phyloP scores from a whole-genome alignment of 2,113 vertebrate genomes.

The Polypterus senegalus region DNA sequence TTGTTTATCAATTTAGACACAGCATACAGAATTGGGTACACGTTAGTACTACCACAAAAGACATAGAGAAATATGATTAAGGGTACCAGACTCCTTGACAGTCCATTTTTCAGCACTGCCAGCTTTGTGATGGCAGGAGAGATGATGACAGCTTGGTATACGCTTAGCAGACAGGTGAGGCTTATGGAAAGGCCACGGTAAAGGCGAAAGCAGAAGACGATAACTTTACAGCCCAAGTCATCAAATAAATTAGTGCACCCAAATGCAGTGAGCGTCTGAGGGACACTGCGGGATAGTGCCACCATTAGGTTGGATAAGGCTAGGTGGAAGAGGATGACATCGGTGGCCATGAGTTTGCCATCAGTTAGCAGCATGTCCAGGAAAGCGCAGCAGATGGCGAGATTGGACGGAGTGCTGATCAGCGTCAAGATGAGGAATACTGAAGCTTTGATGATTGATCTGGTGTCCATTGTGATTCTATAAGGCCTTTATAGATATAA shows the following conservation, averaged over 20 bases:
- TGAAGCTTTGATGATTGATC: too few species aligned
- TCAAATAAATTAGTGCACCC: slow-evolving; percentile 13
- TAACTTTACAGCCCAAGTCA: slow-evolving; percentile 14
- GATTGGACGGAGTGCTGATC: too few species aligned
- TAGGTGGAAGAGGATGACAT: slow-evolving; percentile 7
- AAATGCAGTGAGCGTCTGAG: slow-evolving; percentile 10
- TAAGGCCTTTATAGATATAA: too few species aligned
- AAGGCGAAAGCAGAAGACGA: slow-evolving; percentile 8
- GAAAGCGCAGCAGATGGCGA: too few species aligned
- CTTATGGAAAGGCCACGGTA: slow-evolving; percentile 14
- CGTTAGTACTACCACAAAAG: slow-evolving; percentile 5
- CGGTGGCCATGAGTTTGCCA: slow-evolving; percentile 9
- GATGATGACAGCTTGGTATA: slow-evolving; percentile 13
- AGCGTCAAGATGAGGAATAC: too few species aligned
- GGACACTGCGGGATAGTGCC: slow-evolving; percentile 12
- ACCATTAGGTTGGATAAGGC: slow-evolving; percentile 13
- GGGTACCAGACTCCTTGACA: slow-evolving; percentile 5
- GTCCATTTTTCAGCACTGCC: slow-evolving; percentile 6
- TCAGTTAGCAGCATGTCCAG: slow-evolving; percentile 6
- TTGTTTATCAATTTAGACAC: slow-evolving; percentile 1
- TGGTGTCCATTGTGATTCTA: too few species aligned
- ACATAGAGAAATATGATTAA: slow-evolving; percentile 6
- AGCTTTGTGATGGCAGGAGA: slow-evolving; percentile 5
- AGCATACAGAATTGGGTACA: slow-evolving; percentile 12
- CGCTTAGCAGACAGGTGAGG: slow-evolving; percentile 12